Evolutionary conservation across 2,888 invertebrate genomes (phyloP).

Genomic region (Hirtodrosophila trivittata): DNA sequence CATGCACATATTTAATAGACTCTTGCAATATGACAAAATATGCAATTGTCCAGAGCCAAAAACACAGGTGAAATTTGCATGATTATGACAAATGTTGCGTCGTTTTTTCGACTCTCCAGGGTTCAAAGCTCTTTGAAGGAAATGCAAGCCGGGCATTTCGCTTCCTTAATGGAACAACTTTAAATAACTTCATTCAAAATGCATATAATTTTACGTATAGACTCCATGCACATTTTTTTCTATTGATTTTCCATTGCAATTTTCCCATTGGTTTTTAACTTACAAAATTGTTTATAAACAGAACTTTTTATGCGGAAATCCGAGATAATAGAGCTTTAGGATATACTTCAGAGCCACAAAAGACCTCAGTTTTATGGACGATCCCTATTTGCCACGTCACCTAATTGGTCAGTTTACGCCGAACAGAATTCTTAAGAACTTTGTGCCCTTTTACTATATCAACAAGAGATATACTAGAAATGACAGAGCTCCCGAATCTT

Average conservation of each 20-base stretch:
- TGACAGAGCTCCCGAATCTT: too few species aligned
- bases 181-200: slow-evolving; percentile 40
- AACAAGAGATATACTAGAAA: too few species aligned
- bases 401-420: too few species aligned
- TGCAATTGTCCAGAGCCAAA: slow-evolving; percentile 52
- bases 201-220: slow-evolving; percentile 27
- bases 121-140: slow-evolving; percentile 54
- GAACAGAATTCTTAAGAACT: too few species aligned
- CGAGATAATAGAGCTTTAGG: not conserved
- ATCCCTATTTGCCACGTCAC: too few species aligned
- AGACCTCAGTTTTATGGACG: not conserved
- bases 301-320: slow-evolving; percentile 28
- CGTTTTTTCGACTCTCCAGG: slow-evolving; percentile 3
- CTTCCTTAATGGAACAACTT: slow-evolving; percentile 5
- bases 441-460: too few species aligned
- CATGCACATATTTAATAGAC: slow-evolving; percentile 78
- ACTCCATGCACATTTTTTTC: slow-evolving; percentile 16
- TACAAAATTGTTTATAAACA: too few species aligned
- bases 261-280: not conserved
- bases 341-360: slow-evolving; percentile 14
- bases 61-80: slow-evolving; percentile 74
- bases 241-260: not conserved
- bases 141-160: not conserved
- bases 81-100: slow-evolving; percentile 68
- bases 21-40: slow-evolving; percentile 74